Evolutionary conservation across 2,888 invertebrate species (phyloP).

Genomic region (Nomada fucata): DNA sequence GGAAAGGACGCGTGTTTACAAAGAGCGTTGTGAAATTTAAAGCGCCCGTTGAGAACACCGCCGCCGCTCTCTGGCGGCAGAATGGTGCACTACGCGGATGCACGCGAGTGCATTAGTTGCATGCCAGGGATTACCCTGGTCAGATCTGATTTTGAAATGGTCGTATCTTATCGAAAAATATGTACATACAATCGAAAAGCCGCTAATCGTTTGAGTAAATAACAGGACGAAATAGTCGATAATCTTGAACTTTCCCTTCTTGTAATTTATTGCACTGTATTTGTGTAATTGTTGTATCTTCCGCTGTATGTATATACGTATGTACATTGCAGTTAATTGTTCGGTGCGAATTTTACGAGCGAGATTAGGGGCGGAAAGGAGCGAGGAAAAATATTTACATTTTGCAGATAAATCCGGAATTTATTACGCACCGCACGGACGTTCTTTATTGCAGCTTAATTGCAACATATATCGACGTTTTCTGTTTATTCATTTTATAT

Average conservation of each 20-base stretch:
- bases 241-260: neutral
- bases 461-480: neutral
- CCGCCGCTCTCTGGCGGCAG: slow-evolving; percentile 3
- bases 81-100: neutral
- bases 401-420: neutral
- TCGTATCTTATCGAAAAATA: slow-evolving; percentile 50
- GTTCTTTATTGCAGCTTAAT: neutral
- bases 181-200: neutral
- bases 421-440: neutral
- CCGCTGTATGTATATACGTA: neutral
- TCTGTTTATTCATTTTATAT: slow-evolving; percentile 11
- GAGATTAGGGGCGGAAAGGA: too few species aligned
- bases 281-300: neutral
- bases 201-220: slow-evolving; percentile 1
- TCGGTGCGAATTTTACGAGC: neutral
- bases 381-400: neutral
- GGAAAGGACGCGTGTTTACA: slow-evolving; percentile 58
- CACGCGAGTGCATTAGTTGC: slow-evolving; percentile 13
- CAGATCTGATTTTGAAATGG: slow-evolving; percentile 50
- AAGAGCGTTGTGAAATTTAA: slow-evolving; percentile 58
- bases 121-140: slow-evolving; percentile 21
- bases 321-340: neutral
- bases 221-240: neutral
- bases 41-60: slow-evolving; percentile 35
- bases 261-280: too few species aligned